Evolutionary conservation across 2,113 vertebrate genomes (phyloP).

Genomic region (Phainopepla nitens): DNA sequence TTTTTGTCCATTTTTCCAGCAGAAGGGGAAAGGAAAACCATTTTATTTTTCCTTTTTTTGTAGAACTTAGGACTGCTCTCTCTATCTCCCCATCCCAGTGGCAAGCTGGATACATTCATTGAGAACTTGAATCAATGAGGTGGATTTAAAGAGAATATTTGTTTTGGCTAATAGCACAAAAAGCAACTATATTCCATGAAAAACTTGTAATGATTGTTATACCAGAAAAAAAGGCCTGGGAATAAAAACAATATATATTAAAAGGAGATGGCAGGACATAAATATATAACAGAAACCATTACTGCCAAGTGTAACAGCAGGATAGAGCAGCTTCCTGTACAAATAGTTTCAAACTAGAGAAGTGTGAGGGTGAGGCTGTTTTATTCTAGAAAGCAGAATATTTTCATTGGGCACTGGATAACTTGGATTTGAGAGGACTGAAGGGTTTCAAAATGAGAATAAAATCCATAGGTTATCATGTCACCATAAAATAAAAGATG

Average conservation of each 20-base stretch:
- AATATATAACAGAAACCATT: conserved; percentile 26
- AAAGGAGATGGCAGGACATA: conserved; percentile 53
- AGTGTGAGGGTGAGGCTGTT: not conserved
- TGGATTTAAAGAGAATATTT: conserved; percentile 53
- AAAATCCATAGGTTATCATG: not conserved
- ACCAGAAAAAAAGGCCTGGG: conserved; percentile 33
- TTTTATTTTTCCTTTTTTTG: not conserved
- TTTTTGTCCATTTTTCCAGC: not conserved
- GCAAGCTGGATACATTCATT: not conserved
- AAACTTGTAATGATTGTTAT: conserved; percentile 49
- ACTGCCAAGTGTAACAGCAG: conserved; percentile 49
- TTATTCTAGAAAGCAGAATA: conserved; percentile 12
- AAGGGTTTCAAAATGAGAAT: not conserved
- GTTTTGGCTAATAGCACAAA: conserved; percentile 17
- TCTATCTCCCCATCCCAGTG: not conserved
- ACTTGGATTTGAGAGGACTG: not conserved
- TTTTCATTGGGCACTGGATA: not conserved
- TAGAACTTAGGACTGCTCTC: not conserved
- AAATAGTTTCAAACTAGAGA: conserved; percentile 37
- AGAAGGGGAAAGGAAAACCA: not conserved
- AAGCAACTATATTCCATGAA: not conserved
- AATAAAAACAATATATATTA: conserved; percentile 50
- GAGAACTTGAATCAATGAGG: conserved; percentile 34
- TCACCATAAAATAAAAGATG: not conserved
- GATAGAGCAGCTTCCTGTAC: conserved; percentile 18